Base-by-base conservation (phyloP, 2,888 invertebrate genomes). In the Morpho achilles region DNA sequence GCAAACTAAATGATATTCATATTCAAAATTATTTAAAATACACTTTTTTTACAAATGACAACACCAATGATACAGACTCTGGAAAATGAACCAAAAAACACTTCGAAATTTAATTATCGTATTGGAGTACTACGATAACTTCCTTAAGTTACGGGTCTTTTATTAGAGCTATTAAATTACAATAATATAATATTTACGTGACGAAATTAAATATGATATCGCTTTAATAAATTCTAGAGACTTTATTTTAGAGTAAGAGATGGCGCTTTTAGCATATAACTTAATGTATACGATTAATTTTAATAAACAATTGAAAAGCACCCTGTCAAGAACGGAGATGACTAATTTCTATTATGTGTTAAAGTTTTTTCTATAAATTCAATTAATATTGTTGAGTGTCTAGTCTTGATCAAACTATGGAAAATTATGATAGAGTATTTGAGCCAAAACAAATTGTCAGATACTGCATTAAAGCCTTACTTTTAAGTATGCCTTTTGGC, bases 51-150 rank as follows among this genome's bases (percentile, higher is more conserved):
- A 71, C 64, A 40, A 22, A 64, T 73, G 73, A 81, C 75, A 83
- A 84, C 69, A 67, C 59, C 51, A 0, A 9, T 1, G n/a, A n/a
- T 86, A 86, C 81, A 80, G 84, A 69, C 79, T 45, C 8, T 51
- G 22, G 9, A 44, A 60, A 62, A 62, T 42, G 49, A 55, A 57
- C n/a, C 46, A 57, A 40, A 8, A 53, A 46, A 62, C 60, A 60
- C 39, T 49, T 10, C 23, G 40, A 53, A 53, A 41, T 48, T 53
- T 23, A 50, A 43, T 53, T 44, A 23, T 43, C 53, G 40, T 53
- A 50, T 41, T 52, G 40, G 22, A 1, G 51, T 48, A 5, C 32
- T 5, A 3, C 32, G 44, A 50, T 62, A 55, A 57, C 57, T 60
- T 62, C 62, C 54, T 62, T 52, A 22, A 53, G 54, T 50, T 53